Evolutionary conservation across 2,113 vertebrate species (phyloP).

Genomic region (Mirza zaza): DNA sequence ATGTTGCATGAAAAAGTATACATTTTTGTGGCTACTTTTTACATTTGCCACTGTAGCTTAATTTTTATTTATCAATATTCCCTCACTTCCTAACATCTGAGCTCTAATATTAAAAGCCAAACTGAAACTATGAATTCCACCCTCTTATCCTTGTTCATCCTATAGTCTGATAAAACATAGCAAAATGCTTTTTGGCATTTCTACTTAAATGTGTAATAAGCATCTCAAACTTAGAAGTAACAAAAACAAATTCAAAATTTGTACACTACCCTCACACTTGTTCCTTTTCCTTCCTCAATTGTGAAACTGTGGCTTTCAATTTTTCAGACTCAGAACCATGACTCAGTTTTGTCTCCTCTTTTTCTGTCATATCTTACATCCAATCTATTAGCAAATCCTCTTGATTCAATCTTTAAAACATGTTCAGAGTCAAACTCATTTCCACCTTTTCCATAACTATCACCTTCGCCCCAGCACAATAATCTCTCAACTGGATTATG

Average conservation of each 20-base stretch:
- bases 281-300: not conserved
- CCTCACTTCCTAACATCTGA: not conserved
- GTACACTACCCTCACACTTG: not conserved
- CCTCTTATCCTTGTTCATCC: not conserved
- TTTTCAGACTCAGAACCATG: not conserved
- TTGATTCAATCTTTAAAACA: not conserved
- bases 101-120: not conserved
- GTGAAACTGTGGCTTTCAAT: not conserved
- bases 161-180: not conserved
- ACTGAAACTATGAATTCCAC: not conserved
- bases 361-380: not conserved
- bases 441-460: not conserved
- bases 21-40: not conserved
- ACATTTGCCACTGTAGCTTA: not conserved
- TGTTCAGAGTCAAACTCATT: not conserved
- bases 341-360: not conserved
- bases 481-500: not conserved
- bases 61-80: not conserved
- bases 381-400: not conserved
- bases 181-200: not conserved
- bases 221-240: not conserved
- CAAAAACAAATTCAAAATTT: not conserved
- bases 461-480: not conserved
- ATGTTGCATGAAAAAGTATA: not conserved
- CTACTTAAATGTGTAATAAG: not conserved